Evolutionary conservation across 23 tunicate genomes (phyloP), one percentile per base, ranked within the genome.

Genomic region (Pegea sp.): DNA sequence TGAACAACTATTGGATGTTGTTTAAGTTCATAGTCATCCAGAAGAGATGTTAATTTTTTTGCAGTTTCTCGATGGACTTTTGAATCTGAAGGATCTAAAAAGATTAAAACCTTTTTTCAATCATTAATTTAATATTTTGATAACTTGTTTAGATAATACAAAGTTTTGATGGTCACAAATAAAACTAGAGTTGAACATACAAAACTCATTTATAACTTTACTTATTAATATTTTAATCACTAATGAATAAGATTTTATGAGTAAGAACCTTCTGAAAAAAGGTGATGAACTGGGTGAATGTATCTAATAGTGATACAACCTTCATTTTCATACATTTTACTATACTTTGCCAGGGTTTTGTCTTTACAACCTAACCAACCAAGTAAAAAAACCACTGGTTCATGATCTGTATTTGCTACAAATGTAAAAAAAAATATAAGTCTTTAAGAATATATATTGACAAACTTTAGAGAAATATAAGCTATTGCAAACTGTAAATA

Each of bases 311-410:
- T 84, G 6, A 74, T 68, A 30, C 75, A 84, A 26, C 95, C 84
- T 57, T 84, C 81, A 22, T 74, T 63, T 58, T 74, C 95, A 68
- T 74, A 84, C 18, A 84, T 57, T 44, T 58, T 46, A 33, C 95
- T 73, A 33, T 84, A 84, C 58, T 73, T 74, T 21, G 95, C 71
- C n/a, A 84, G 34, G 26, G 52, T 33, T 51, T 68, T 74, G 63
- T 84, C 95, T 44, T 48, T 32, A 2, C 74, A 56, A 32, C 95
- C 84, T 30, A 56, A 59, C 95, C 95, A 84, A 3, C 95, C 95
- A 27, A 84, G 64, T 21, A 84, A 62, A 59, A 75, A 73, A 2
- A 84, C 76, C 42, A 84, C 95, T 11, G 95, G 81, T 53, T 84
- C 95, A 29, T 42, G 29, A 34, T 63, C 74, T n/a, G n/a, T n/a